Evolutionary conservation across 1,140 invertebrate genomes (phyloP).

Genomic region (Anastrepha obliqua): DNA sequence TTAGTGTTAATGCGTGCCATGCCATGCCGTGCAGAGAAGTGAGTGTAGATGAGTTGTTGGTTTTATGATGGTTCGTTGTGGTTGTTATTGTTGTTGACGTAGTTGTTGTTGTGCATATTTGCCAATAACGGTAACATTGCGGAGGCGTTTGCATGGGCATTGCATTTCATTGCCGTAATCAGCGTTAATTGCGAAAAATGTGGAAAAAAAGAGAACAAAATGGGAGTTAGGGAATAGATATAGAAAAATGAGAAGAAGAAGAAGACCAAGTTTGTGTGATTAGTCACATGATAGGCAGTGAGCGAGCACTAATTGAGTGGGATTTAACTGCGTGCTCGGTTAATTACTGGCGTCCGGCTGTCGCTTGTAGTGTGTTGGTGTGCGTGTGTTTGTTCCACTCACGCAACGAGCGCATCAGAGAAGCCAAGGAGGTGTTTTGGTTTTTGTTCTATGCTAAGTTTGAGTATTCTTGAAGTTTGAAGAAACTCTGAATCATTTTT

Average conservation of each 20-base stretch:
- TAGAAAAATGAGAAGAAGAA: neutral
- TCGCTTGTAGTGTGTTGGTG: no score
- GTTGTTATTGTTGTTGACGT: neutral
- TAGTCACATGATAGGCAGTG: neutral
- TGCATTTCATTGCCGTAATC: constrained; percentile 42
- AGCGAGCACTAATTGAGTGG: neutral
- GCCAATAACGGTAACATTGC: neutral
- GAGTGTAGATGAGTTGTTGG: neutral
- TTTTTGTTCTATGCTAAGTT: no score
- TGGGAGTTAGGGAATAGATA: neutral
- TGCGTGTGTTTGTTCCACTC: neutral
- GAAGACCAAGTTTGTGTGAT: neutral
- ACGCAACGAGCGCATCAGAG: neutral
- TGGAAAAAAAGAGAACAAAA: neutral
- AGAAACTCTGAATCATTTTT: no score
- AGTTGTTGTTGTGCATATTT: neutral
- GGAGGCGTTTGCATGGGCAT: constrained; percentile 8
- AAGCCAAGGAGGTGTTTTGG: no score
- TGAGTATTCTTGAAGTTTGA: no score
- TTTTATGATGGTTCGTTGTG: neutral
- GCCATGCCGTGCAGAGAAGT: neutral
- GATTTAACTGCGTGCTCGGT: neutral
- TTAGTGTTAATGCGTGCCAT: neutral
- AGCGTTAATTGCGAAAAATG: constrained; percentile 36
- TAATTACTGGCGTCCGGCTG: neutral